Evolutionary conservation across 2,888 invertebrate genomes (phyloP), one percentile per base, ranked within the genome.

Genomic region (Lycocerus yunnanus): DNA sequence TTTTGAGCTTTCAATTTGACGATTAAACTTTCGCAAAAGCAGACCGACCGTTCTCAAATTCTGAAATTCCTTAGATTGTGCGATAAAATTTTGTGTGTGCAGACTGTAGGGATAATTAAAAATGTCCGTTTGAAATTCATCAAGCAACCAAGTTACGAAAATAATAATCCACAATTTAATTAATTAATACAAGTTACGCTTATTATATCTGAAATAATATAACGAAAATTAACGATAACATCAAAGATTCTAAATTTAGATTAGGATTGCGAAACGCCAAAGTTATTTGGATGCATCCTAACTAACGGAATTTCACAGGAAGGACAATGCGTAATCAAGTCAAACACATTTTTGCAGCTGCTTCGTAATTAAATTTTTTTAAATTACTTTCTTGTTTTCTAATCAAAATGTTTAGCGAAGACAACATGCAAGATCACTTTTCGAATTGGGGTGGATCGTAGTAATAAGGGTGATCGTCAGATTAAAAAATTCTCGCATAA

Each of bases 151-250:
- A 66, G 74, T 15, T 75, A 74, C 63, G 20, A 77, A 72, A 77
- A 77, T 74, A 78, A 63, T 78, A 78, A 74, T 77, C 69, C 73
- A 63, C 65, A 77, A 75, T 74, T 77, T 78, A 78, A 77, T 80
- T 78, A 78, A 75, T 73, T 73, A 71, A 76, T 76, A 68, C 68
- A 66, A 73, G 73, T 77, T 77, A 75, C 80, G 80, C 77, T 79
- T 79, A 78, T 80, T 80, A 80, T 78, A 76, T 75, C 75, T 76
- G 79, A 77, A 79, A 79, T 77, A 76, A 74, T 43, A 43, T 75
- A 75, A 77, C 63, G 73, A 75, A 43, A 67, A 58, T 27, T 15
- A 13, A 20, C 43, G 77, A 77, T 77, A 77, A 10, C 43, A 75
- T 75, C 75, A 61, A 27, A 75, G 75, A 77, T 74, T 77, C 66